Evolutionary conservation across 2,113 vertebrate species (phyloP), one percentile per base, ranked within the genome.

Genomic region (Trogon surrucura): DNA sequence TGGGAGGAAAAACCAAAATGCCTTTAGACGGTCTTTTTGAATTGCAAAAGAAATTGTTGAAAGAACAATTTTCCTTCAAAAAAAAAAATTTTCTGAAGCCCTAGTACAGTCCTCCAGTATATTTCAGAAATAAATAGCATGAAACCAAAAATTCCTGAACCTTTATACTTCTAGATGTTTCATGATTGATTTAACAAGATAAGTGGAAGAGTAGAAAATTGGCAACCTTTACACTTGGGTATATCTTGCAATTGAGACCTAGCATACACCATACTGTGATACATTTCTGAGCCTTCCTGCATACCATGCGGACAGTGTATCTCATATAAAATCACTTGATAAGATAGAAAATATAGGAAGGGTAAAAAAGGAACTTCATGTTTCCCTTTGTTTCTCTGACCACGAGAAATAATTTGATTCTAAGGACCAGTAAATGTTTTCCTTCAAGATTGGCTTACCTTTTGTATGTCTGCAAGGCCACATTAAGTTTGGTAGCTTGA

Each of bases 141-240:
- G 18, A 87, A 91, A 57, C 50, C 12, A 60, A 54, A 80, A 93
- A 72, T 62, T 95, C 36, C 13, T 21, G 70, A 91, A 85, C 41
- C 44, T 23, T 89, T 70, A 17, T 47, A 67, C 73, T 93, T 80
- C 66, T 89, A 80, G 70, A 92, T 89, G 71, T 44, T 88, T 93
- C 45, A 58, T 45, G 54, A 96, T 12, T 85, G 93, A 93, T 89
- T 85, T 93, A 95, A 91, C 80, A 89, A 93, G 69, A 21, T 91
- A 89, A 87, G 70, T 92, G 84, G 21, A 80, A 94, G 81, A 96
- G 66, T 48, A 13, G 81, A 92, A 94, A 97, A 91, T 41, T 92
- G 80, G 91, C 91, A 97, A 72, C 65, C 77, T 87, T 84, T 91
- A 67, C 53, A 81, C 61, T 89, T 88, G 30, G 36, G 56, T 62